Evolutionary conservation across 1,140 invertebrate species (phyloP).

Genomic region (Drosophila sproati): DNA sequence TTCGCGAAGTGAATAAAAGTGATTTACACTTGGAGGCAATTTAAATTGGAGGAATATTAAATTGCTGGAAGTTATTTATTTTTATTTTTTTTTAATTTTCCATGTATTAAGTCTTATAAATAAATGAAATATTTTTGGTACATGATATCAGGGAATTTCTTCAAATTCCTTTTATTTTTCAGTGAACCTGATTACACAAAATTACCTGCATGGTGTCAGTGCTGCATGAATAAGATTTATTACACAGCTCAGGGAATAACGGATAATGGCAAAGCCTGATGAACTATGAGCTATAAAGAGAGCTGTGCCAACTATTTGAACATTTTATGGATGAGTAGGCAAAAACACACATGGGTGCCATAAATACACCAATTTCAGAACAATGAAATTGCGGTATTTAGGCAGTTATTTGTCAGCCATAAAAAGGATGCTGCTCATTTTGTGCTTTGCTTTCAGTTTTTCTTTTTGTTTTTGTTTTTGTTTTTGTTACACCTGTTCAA

Average conservation of each 20-base stretch:
- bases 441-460: constrained; percentile 14
- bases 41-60: no score
- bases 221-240: background rate
- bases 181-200: no score
- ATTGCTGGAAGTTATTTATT: no score
- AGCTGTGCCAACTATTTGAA: constrained; percentile 14
- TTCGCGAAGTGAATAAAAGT: no score
- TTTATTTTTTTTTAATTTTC: no score
- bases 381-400: constrained; percentile 18
- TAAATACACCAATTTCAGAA: constrained; percentile 35
- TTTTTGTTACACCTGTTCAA: constrained; percentile 47
- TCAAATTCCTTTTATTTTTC: no score
- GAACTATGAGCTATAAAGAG: background rate
- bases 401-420: constrained; percentile 10
- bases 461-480: constrained; percentile 14
- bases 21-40: no score
- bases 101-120: no score
- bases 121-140: no score
- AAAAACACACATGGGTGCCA: constrained; percentile 26
- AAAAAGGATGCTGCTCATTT: constrained; percentile 39
- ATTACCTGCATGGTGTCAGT: no score
- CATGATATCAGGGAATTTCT: background rate
- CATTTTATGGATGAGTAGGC: constrained; percentile 20
- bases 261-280: background rate
- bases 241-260: background rate